A percentile compares a stretch with the other conserved stretches of the same genome.
Evolutionary conservation across 2,888 invertebrate genomes (phyloP).

Genomic region (Callyntrura guangdongensis): DNA sequence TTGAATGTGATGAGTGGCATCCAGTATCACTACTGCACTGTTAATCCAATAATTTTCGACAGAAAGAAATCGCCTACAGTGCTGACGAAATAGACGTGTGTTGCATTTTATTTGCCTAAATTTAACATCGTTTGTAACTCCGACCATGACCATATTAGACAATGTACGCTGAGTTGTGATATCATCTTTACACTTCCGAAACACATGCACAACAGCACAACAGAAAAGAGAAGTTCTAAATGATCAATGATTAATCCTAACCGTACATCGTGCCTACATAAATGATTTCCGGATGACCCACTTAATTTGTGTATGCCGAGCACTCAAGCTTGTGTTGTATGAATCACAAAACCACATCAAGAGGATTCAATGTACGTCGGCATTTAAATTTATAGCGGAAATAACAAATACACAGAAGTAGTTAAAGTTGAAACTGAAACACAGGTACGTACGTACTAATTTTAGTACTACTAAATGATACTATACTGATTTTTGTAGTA

Average conservation of each 20-base stretch:
- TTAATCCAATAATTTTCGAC: too few species aligned
- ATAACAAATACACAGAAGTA: neutral
- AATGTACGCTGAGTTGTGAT: neutral
- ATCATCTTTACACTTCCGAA: constrained; percentile 62
- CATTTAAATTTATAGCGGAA: neutral
- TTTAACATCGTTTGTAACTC: constrained; percentile 20
- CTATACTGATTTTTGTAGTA: neutral
- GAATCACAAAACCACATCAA: too few species aligned
- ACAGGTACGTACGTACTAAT: neutral
- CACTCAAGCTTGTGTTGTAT: neutral
- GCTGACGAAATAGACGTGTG: neutral
- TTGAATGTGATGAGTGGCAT: too few species aligned
- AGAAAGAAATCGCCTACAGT: neutral
- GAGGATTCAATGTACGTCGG: too few species aligned
- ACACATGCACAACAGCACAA: neutral
- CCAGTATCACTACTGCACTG: too few species aligned
- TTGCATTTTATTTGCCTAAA: neutral
- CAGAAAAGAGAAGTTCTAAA: neutral
- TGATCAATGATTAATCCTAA: constrained; percentile 16
- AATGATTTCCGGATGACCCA: constrained; percentile 68
- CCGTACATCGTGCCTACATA: neutral
- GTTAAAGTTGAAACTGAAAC: neutral
- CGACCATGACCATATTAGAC: constrained; percentile 63
- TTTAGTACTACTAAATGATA: neutral
- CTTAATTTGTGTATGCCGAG: constrained; percentile 57